phyloP scores from a whole-genome alignment of 2,797 vertebrate species.

The Pyrocephalus nanus region DNA sequence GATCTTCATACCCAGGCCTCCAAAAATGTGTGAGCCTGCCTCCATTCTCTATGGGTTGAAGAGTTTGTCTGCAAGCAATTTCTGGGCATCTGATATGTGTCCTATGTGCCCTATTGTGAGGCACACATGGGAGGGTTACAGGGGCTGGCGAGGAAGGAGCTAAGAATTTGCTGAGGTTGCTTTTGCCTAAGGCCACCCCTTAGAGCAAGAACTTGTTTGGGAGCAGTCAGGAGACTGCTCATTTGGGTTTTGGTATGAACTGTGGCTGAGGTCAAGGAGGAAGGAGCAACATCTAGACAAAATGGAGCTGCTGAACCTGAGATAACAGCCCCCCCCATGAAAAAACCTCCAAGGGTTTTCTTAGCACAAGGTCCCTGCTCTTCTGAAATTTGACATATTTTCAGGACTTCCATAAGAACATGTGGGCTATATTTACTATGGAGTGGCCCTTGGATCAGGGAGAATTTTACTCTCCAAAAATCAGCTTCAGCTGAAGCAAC shows the following conservation, averaged over 20 bases:
- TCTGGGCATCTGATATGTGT: neutral
- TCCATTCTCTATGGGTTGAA: neutral
- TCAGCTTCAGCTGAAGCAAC: neutral
- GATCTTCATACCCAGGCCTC: neutral
- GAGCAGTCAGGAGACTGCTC: neutral
- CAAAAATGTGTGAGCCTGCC: neutral
- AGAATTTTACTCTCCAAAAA: neutral
- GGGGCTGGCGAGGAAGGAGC: accelerated
- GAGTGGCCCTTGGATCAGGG: neutral
- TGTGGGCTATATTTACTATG: neutral
- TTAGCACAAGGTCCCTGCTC: neutral
- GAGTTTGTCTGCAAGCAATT: neutral
- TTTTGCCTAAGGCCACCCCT: neutral
- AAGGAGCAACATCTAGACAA: neutral
- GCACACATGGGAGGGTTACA: neutral
- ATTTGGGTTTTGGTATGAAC: neutral
- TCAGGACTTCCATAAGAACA: neutral
- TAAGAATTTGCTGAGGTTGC: neutral
- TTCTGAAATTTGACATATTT: neutral
- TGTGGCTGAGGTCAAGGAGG: neutral
- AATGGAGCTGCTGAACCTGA: neutral
- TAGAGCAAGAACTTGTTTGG: neutral
- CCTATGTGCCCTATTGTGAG: neutral
- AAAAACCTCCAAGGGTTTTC: neutral
- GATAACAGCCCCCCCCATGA: neutral